A percentile compares a stretch with the other conserved stretches of the same genome.
phyloP scores from a whole-genome alignment of 2,113 vertebrate species.

The Sclerurus mexicanus region DNA sequence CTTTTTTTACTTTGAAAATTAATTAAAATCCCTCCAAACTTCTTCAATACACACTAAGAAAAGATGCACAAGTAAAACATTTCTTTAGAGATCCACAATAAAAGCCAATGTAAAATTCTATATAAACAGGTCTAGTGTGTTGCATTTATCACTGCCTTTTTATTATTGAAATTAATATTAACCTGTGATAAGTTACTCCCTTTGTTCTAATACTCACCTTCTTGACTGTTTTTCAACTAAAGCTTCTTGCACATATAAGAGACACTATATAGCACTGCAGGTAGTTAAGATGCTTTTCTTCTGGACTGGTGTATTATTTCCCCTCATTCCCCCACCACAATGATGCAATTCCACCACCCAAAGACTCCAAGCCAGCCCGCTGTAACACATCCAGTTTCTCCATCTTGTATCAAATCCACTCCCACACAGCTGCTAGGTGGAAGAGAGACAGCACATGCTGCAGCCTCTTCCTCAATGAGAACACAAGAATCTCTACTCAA shows the following conservation, averaged over 20 bases:
- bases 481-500: neutral
- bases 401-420: neutral
- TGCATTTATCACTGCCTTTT: neutral
- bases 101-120: neutral
- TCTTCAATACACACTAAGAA: neutral
- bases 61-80: neutral
- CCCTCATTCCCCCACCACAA: neutral
- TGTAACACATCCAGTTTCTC: neutral
- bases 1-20: neutral
- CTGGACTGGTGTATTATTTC: neutral
- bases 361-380: neutral
- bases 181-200: fast-evolving
- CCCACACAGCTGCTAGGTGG: neutral
- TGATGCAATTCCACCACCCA: neutral
- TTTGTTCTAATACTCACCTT: neutral
- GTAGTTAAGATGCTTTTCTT: neutral
- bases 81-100: neutral
- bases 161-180: neutral
- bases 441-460: neutral
- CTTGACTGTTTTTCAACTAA: neutral
- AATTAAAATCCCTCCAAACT: neutral
- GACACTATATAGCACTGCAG: neutral
- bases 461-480: neutral
- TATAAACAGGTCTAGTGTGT: neutral
- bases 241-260: fast-evolving